Conservation (phyloP, 2,888 invertebrate genomes). For the Dimorphilus gyrociliatus region DNA sequence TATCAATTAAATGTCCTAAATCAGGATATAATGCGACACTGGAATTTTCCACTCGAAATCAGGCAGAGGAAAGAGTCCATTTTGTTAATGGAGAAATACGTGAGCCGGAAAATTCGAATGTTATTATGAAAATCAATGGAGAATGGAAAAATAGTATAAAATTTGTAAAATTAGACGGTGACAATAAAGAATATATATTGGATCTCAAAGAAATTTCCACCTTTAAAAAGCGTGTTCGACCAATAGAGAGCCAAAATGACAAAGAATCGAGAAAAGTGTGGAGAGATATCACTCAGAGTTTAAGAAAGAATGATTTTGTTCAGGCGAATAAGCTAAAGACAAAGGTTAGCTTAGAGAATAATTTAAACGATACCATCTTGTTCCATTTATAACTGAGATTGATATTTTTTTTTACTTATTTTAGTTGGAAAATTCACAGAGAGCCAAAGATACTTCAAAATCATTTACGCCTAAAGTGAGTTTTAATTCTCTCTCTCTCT, state of each 20-base stretch:
- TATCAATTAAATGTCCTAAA: conserved; percentile 34
- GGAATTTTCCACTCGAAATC: conserved; percentile 42
- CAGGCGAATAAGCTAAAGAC: too few species aligned
- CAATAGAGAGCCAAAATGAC: conserved; percentile 34
- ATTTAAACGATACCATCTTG: too few species aligned
- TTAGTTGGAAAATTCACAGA: too few species aligned
- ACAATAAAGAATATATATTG: neutral
- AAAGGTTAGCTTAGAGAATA: too few species aligned
- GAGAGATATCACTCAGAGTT: conserved; percentile 39
- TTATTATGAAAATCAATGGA: conserved; percentile 37
- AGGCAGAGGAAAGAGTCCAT: too few species aligned
- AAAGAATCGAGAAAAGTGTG: conserved; percentile 41
- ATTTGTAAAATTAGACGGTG: conserved; percentile 17
- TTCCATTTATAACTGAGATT: too few species aligned
- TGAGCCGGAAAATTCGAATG: too few species aligned
- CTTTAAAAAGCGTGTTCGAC: conserved; percentile 37
- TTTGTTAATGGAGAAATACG: too few species aligned
- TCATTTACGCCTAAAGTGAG: too few species aligned
- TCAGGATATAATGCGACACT: conserved; percentile 36
- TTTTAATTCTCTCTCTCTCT: too few species aligned
- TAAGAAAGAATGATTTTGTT: conserved; percentile 34
- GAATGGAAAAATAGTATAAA: conserved; percentile 41
- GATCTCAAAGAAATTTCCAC: conserved; percentile 16
- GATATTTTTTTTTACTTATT: too few species aligned
- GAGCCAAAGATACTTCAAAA: too few species aligned